Evolutionary conservation across 2,888 invertebrate species (phyloP), one percentile per base, ranked within the genome.

Genomic region (Sipunculus nudus): DNA sequence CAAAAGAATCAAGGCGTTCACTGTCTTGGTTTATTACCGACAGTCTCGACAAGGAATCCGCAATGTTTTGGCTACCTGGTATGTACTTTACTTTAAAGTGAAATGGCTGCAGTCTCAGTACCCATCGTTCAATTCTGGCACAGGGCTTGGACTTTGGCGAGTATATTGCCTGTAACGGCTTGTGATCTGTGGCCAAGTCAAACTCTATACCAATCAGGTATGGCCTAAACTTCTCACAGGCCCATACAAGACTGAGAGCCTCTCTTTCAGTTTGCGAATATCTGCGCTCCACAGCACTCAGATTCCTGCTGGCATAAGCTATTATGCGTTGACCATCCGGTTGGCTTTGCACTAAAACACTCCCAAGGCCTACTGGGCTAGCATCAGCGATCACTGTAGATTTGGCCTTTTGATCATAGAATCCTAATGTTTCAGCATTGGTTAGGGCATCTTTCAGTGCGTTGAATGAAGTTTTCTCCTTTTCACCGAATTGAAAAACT

Each of bases 71-170:
- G 35, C 28, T 35, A 2, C 72, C 71, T 21, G 69, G 56, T 19
- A 57, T 53, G 50, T 73, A 63, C 6, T 39, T 21, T 10, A 71
- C 59, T 19, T 28, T 26, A 32, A 61, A 63, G 28, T 32, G 50
- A 41, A 65, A 70, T 25, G 53, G 64, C 52, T 61, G 63, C n/a
- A 72, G 48, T 38, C 60, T n/a, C n/a, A 74, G 54, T 4, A 68
- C 53, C 72, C 72, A 71, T 35, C 74, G 31, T 57, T 74, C 64
- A 0, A 75, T 66, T 28, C 73, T 56, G 8, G 74, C 68, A 46
- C 53, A 58, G 8, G 63, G 68, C 28, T 65, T 74, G 8, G 71
- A 63, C n/a, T 19, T 65, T 16, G 32, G 45, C 5, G 39, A 40
- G 26, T 64, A 61, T 8, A 75, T 58, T 5, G 49, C 32, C 16